Evolutionary conservation across 2,888 invertebrate genomes (phyloP).

Genomic region (Caenorhabditis sinica): DNA sequence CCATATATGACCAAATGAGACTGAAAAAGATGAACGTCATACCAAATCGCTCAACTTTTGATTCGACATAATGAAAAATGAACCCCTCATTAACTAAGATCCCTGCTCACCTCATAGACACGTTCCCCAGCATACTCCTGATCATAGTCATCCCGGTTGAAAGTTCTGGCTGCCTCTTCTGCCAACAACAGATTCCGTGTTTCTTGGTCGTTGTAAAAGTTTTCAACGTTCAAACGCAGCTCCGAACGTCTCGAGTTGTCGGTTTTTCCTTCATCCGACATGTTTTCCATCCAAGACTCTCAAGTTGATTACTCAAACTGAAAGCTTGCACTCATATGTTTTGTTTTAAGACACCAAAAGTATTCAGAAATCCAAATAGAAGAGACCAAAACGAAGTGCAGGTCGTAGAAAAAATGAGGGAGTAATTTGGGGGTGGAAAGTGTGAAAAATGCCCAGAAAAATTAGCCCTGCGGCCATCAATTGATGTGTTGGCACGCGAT

Average conservation of each 20-base stretch:
- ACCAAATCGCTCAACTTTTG: too few relatives aligned
- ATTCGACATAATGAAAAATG: too few relatives aligned
- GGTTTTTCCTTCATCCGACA: conserved; percentile 10
- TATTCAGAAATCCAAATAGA: neutral
- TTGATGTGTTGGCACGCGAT: conserved; percentile 26
- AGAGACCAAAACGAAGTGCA: neutral
- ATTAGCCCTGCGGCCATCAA: conserved; percentile 53
- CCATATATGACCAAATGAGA: too few relatives aligned
- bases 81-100: neutral
- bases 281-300: conserved; percentile 12
- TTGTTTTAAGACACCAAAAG: too few relatives aligned
- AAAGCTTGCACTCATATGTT: too few relatives aligned
- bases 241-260: conserved; percentile 54
- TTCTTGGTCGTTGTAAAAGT: conserved; percentile 67
- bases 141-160: conserved; percentile 50
- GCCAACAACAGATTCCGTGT: conserved; percentile 57
- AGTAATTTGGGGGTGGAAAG: neutral
- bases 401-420: neutral
- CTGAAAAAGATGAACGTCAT: too few relatives aligned
- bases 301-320: neutral
- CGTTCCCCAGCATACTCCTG: conserved; percentile 55
- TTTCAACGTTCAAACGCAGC: conserved; percentile 65
- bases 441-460: conserved; percentile 6
- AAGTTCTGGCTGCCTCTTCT: conserved; percentile 64
- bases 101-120: conserved; percentile 64